Conservation (phyloP, 2,113 vertebrate genomes). For the Panurus biarmicus region DNA sequence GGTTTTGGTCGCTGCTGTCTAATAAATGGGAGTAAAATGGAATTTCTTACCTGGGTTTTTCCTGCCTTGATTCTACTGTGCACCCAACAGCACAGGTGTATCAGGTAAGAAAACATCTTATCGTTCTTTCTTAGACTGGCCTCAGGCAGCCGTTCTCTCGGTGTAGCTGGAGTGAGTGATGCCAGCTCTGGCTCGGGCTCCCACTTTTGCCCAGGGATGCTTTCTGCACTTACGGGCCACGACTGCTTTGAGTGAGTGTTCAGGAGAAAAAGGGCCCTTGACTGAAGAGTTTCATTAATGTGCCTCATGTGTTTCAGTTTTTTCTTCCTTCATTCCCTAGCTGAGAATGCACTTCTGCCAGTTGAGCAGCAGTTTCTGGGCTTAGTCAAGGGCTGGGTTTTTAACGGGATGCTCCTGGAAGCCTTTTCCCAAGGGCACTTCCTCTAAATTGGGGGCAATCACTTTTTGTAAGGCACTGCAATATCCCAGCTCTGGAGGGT, state of each 20-base stretch:
- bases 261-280: not conserved
- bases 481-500: not conserved
- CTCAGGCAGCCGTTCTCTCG: not conserved
- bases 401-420: not conserved
- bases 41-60: conserved; percentile 53
- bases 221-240: not conserved
- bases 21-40: conserved; percentile 61
- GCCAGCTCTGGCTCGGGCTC: not conserved
- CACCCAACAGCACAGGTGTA: conserved; percentile 56
- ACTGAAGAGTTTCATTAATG: not conserved
- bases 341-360: not conserved
- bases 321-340: not conserved
- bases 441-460: not conserved
- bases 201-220: not conserved
- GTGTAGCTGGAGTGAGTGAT: not conserved
- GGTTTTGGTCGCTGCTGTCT: conserved; percentile 11
- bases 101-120: conserved; percentile 67
- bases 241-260: not conserved
- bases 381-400: not conserved
- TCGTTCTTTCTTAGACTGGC: not conserved
- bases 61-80: conserved; percentile 65
- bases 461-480: not conserved
- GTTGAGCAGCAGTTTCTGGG: not conserved
- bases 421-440: not conserved
- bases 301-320: not conserved